Evolutionary conservation across 2,888 invertebrate species (phyloP), one percentile per base, ranked within the genome.

Genomic region (Macaria notata): DNA sequence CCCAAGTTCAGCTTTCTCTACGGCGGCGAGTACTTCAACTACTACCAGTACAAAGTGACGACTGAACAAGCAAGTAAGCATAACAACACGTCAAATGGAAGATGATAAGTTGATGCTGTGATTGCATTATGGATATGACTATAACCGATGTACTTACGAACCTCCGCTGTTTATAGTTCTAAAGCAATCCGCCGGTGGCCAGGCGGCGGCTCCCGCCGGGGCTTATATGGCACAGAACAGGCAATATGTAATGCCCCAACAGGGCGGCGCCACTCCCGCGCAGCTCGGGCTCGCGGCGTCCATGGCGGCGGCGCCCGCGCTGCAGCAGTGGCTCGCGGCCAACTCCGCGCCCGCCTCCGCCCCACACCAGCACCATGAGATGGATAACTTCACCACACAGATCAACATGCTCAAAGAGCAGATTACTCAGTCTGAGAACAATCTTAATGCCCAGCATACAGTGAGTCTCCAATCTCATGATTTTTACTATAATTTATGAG

Each of bases 1-100:
- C 98, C 98, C 3, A 98, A 98, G 86, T 99, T 99, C 92, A 95
- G 96, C 75, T 99, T 99, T 92, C 93, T 99, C 61, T 99, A 98
- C 90, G 98, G 98, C 68, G 99, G 99, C 56, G 98, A 98, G 78
- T 95, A 95, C 91, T 98, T 95, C 91, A 97, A 96, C 86, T 99
- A 99, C 89, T 99, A 99, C 90, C 98, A 98, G 86, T 98, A 96
- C 87, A 96, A 97, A 94, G 98, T 99, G 74, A 95, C 96, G 53
- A 95, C 97, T 57, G 98, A 99, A 87, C 98, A 98, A 95, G 95
- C 97, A 83, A 95, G 96, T 96, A 94, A 95, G 95, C 94, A 88
- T 87, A 69, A 62, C 72, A 72, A 78, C 49, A 71, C 79, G 80
- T 76, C 75, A 79, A 80, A 61, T 75, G 77, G 79, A 78, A 79